Evolutionary conservation across 1,140 invertebrate genomes (phyloP).

Genomic region (Copidosoma floridanum): DNA sequence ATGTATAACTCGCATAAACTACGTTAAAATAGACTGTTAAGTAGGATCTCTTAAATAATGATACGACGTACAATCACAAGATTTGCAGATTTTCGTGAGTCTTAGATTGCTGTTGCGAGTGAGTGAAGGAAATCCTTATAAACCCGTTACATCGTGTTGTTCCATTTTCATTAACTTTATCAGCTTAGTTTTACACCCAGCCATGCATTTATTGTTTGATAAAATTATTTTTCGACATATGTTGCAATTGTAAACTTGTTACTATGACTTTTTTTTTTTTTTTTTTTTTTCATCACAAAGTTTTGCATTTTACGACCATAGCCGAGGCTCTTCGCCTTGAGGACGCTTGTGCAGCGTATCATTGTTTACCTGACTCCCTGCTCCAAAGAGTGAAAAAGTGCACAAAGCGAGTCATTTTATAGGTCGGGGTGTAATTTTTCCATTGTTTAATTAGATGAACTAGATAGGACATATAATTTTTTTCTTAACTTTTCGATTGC

Average conservation of each 20-base stretch:
- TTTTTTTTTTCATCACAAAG: too few relatives aligned
- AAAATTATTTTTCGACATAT: slow-evolving; percentile 9
- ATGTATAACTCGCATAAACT: slow-evolving; percentile 3
- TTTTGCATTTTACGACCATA: too few relatives aligned
- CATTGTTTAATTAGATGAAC: neutral
- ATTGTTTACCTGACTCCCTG: too few relatives aligned
- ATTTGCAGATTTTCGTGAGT: slow-evolving; percentile 17
- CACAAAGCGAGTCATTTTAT: slow-evolving; percentile 19
- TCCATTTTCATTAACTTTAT: slow-evolving; percentile 7
- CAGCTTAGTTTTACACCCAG: neutral
- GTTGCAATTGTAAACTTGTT: too few relatives aligned
- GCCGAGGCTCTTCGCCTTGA: too few relatives aligned
- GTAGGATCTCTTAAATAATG: slow-evolving; percentile 9
- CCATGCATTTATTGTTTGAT: slow-evolving; percentile 2
- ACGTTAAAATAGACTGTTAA: slow-evolving; percentile 19
- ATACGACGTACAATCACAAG: slow-evolving; percentile 19
- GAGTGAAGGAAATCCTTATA: neutral
- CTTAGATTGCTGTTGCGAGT: slow-evolving; percentile 1
- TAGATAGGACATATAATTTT: neutral
- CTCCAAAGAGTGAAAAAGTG: slow-evolving; percentile 12
- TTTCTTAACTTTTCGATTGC: too few relatives aligned
- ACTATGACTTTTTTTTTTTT: too few relatives aligned
- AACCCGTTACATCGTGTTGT: slow-evolving; percentile 10
- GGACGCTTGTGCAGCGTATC: neutral
- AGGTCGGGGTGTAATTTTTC: neutral